Conservation (phyloP, 2,888 invertebrate genomes). For the Andrena camellia region DNA sequence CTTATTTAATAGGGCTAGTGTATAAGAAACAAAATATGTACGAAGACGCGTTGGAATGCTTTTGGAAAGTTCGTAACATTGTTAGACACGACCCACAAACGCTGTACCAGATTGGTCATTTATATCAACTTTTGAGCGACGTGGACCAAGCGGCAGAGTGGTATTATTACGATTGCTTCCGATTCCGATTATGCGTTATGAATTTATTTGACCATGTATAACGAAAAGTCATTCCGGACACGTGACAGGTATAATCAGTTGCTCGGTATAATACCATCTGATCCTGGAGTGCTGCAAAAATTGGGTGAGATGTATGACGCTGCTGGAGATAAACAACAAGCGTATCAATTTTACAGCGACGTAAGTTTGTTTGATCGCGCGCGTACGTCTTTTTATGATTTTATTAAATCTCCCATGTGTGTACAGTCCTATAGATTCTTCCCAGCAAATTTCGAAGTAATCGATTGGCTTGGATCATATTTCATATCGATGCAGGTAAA, state of each 20-base stretch:
- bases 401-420: constrained; percentile 71
- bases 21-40: constrained; percentile 90
- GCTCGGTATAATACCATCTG: constrained; percentile 93
- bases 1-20: constrained; percentile 87
- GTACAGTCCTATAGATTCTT: constrained; percentile 82
- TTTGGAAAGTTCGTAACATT: constrained; percentile 91
- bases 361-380: constrained; percentile 84
- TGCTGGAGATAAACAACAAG: constrained; percentile 96
- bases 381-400: neutral
- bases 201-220: constrained; percentile 10
- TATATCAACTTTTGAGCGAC: constrained; percentile 90
- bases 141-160: constrained; percentile 89
- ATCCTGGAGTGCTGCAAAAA: constrained; percentile 95
- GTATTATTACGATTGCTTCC: constrained; percentile 82
- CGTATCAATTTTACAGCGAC: constrained; percentile 93
- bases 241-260: constrained; percentile 90
- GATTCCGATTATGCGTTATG: neutral
- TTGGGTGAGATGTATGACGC: constrained; percentile 96
- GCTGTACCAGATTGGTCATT: constrained; percentile 91
- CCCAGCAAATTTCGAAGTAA: constrained; percentile 87
- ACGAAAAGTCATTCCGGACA: neutral
- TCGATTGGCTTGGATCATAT: constrained; percentile 96
- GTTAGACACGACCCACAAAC: constrained; percentile 91
- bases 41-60: constrained; percentile 92
- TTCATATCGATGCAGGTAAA: constrained; percentile 92